These are phyloP conservation scores for Standfussiana lucernea DNA, from an alignment of 2,888 invertebrate species.

Conservation along the genomic window DNA sequence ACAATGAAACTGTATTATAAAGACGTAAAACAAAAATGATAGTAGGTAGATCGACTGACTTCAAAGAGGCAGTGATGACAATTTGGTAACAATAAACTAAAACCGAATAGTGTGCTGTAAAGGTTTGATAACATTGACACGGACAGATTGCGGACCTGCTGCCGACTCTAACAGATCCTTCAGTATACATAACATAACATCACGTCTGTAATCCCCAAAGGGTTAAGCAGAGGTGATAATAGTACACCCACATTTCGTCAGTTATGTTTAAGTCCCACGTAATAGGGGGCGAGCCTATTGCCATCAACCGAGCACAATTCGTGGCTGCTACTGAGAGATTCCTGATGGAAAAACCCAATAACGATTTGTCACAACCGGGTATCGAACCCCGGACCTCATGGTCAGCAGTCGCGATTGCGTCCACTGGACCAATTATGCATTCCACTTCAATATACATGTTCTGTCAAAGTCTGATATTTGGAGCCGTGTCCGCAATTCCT, in stretches of 20 bases:
- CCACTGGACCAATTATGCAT: too few species aligned
- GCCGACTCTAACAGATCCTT: not conserved
- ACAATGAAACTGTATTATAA: not conserved
- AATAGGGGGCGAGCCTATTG: too few species aligned
- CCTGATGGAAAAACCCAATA: too few species aligned
- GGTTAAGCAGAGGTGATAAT: too few species aligned
- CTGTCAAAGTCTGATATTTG: not conserved
- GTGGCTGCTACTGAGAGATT: too few species aligned
- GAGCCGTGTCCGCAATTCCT: not conserved
- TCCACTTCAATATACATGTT: not conserved
- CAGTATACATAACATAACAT: not conserved
- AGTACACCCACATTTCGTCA: too few species aligned
- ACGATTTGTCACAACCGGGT: too few species aligned
- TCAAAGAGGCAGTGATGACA: not conserved
- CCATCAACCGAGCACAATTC: too few species aligned
- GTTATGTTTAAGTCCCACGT: too few species aligned
- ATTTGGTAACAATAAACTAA: not conserved
- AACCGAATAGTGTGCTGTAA: not conserved
- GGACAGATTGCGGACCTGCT: not conserved
- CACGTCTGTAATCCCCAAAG: too few species aligned
- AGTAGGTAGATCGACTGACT: not conserved
- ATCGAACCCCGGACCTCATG: too few species aligned
- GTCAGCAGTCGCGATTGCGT: too few species aligned
- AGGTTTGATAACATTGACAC: not conserved
- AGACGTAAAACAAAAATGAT: not conserved